phyloP scores from a whole-genome alignment of 1,140 invertebrate genomes.

The Solen grandis region DNA sequence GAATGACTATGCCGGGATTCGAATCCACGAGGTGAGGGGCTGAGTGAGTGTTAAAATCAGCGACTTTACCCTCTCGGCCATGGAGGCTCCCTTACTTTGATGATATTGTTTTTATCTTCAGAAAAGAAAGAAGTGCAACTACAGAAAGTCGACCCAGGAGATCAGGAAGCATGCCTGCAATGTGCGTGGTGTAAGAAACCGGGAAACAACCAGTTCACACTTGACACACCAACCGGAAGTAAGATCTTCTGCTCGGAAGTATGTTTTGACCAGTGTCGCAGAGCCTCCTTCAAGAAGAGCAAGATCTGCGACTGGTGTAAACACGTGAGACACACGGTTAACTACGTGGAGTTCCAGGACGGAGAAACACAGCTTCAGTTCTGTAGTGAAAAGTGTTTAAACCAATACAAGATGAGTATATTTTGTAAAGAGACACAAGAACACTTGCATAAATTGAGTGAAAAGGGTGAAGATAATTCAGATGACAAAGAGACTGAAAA shows the following conservation, averaged over 20 bases:
- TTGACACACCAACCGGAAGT: slow-evolving; percentile 73
- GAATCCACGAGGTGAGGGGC: too few relatives aligned
- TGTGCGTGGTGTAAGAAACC: slow-evolving; percentile 84
- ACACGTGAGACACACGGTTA: slow-evolving; percentile 94
- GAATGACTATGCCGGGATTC: too few relatives aligned
- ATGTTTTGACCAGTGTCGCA: slow-evolving; percentile 92
- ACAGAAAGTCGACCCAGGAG: too few relatives aligned
- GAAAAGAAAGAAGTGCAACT: too few relatives aligned
- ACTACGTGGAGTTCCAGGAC: slow-evolving; percentile 91
- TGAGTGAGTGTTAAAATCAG: too few relatives aligned
- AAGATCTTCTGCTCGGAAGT: slow-evolving; percentile 91
- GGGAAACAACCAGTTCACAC: slow-evolving; percentile 80
- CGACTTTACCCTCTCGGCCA: too few relatives aligned
- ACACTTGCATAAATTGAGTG: slow-evolving; percentile 81
- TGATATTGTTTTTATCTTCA: too few relatives aligned
- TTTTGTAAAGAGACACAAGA: slow-evolving; percentile 95
- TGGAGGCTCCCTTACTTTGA: too few relatives aligned
- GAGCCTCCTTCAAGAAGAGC: slow-evolving; percentile 93
- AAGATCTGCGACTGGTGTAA: slow-evolving; percentile 97
- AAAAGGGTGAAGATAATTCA: slow-evolving; percentile 53
- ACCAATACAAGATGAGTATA: slow-evolving; percentile 97
- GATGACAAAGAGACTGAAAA: slow-evolving; percentile 55
- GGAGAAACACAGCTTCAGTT: slow-evolving; percentile 83
- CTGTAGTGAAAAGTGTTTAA: slow-evolving; percentile 92
- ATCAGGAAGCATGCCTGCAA: neutral